Percentiles rank a stretch among this genome's conserved stretches.
Conservation (phyloP, 2,888 invertebrate genomes). For the Ctena decussata region DNA sequence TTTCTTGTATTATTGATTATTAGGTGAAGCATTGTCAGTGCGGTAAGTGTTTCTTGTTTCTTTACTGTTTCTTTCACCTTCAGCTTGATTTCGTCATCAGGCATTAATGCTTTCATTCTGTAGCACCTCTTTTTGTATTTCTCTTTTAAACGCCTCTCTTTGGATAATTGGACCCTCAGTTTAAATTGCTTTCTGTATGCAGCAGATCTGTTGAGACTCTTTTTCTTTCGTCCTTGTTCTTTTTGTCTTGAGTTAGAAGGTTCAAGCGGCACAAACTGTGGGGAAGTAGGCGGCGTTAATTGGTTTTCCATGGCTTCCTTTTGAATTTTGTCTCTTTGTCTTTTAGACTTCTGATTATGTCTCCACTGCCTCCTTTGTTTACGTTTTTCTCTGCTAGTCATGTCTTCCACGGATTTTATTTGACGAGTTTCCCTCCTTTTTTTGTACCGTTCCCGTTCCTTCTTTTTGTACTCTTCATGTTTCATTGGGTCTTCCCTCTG, state of each 20-base stretch:
- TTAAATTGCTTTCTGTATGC: conserved; percentile 19
- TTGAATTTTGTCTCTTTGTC: too few species aligned
- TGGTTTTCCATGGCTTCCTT: too few species aligned
- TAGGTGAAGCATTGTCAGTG: neutral
- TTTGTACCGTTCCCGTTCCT: neutral
- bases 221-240: too few species aligned
- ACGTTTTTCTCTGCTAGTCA: too few species aligned
- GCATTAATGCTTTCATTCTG: conserved; percentile 2
- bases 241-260: too few species aligned
- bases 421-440: neutral
- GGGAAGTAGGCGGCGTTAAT: too few species aligned
- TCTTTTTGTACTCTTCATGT: conserved; percentile 22
- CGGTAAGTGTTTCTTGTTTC: neutral
- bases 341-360: too few species aligned
- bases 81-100: neutral
- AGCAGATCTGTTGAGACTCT: too few species aligned
- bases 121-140: conserved; percentile 26
- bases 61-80: neutral
- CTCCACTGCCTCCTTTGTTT: too few species aligned
- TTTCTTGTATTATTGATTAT: neutral
- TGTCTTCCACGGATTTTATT: neutral
- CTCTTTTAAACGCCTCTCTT: too few species aligned
- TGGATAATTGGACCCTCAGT: conserved; percentile 7
- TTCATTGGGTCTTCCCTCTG: conserved; percentile 24
- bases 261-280: too few species aligned